Conservation (phyloP, 2,888 invertebrate genomes). For the Drosophila dives region DNA sequence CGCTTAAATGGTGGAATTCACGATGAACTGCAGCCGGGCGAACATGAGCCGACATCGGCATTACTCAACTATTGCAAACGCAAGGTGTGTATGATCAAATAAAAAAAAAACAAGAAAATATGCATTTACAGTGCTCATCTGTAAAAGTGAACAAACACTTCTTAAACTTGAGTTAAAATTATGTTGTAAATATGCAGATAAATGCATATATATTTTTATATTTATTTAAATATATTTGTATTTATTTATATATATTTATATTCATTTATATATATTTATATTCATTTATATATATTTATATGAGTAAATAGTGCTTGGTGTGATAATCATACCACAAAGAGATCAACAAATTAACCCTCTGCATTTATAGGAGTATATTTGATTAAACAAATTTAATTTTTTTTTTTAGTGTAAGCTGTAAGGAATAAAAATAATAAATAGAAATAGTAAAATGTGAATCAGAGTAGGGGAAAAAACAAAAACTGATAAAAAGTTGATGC, state of each 20-base stretch:
- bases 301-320: neutral
- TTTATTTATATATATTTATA: too few species aligned
- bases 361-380: neutral
- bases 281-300: neutral
- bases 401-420: neutral
- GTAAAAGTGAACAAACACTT: neutral
- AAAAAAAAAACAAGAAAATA: neutral
- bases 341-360: neutral
- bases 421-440: neutral
- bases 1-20: constrained; percentile 85
- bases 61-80: constrained; percentile 92
- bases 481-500: neutral
- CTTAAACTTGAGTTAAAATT: neutral
- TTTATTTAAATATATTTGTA: too few species aligned
- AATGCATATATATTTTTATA: neutral
- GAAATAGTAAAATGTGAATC: neutral
- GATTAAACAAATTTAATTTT: neutral
- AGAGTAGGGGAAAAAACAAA: neutral
- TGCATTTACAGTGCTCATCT: neutral
- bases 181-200: neutral
- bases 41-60: constrained; percentile 91
- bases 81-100: constrained; percentile 85
- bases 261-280: too few species aligned
- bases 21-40: constrained; percentile 88
- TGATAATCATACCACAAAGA: neutral